A percentile compares a stretch with the other conserved stretches of the same genome.
Evolutionary conservation across 2,113 vertebrate genomes (phyloP).

Genomic region (Synchiropus splendidus): DNA sequence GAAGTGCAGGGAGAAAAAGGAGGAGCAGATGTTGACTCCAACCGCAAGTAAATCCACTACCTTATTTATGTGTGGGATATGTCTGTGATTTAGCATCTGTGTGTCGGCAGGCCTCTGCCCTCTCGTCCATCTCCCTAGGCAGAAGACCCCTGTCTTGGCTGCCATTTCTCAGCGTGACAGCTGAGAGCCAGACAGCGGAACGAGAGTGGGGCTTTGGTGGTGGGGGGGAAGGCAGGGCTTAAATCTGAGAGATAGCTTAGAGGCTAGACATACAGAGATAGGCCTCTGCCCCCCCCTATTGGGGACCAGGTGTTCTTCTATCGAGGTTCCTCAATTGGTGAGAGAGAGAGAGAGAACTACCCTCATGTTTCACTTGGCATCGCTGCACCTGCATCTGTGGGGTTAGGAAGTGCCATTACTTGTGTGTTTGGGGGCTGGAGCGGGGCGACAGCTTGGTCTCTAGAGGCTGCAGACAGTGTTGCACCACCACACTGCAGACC

Average conservation of each 20-base stretch:
- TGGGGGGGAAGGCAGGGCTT: background rate
- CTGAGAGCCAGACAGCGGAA: slow-evolving; percentile 48
- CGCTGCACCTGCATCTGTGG: slow-evolving; percentile 58
- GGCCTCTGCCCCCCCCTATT: too few species aligned
- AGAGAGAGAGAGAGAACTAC: slow-evolving; percentile 21
- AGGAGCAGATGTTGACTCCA: too few species aligned
- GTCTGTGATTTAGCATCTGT: slow-evolving; percentile 14
- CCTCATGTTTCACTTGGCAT: slow-evolving; percentile 55
- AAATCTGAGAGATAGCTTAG: slow-evolving; percentile 13
- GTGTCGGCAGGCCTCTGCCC: slow-evolving; percentile 30
- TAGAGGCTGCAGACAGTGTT: slow-evolving; percentile 42
- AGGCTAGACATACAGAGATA: slow-evolving; percentile 13
- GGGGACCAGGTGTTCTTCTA: slow-evolving; percentile 50
- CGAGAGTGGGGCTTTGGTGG: slow-evolving; percentile 5
- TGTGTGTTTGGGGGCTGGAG: slow-evolving; percentile 16
- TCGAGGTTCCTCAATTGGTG: slow-evolving; percentile 10
- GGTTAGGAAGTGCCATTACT: slow-evolving; percentile 37
- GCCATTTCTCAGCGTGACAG: slow-evolving; percentile 60
- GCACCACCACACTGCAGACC: slow-evolving; percentile 42
- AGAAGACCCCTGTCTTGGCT: slow-evolving; percentile 49
- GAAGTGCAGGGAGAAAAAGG: too few species aligned
- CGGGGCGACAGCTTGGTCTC: slow-evolving; percentile 45
- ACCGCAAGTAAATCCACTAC: too few species aligned
- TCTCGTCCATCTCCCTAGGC: slow-evolving; percentile 41
- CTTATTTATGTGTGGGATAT: slow-evolving; percentile 1